Evolutionary conservation across 2,797 vertebrate species (phyloP), one percentile per base, ranked within the genome.

Genomic region (Phoebastria nigripes): DNA sequence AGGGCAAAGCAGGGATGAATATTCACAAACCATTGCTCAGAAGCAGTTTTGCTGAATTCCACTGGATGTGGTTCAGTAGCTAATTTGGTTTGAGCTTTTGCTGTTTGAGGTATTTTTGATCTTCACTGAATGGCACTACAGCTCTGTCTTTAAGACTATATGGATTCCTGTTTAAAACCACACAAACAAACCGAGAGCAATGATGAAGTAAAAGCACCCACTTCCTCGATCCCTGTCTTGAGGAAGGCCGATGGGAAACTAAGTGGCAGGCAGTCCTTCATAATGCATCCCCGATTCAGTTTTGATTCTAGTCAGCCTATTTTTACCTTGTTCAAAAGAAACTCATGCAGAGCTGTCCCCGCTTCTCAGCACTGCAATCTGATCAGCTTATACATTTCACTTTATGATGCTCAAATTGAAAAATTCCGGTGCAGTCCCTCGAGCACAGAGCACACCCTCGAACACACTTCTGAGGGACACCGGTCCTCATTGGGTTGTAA

Each of bases 31-130:
- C 33, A 66, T 9, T 76, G 16, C 33, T 79, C 77, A 77, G 70
- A 93, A 89, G 21, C 8, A 86, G 8, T 77, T 81, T 78, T 66
- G 25, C 37, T 55, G 33, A 73, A 55, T 62, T 69, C 25, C 1
- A 4, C 29, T 72, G 66, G 41, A 88, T 76, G 79, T 85, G 29
- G 33, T 61, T 90, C 49, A 37, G 52, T 61, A 25, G 67, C 46
- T 91, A 66, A 46, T 72, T 76, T 56, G 6, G 19, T 78, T 93
- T 87, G 72, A 69, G 33, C 56, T 94, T 83, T 69, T 72, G 24
- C 56, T 37, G 20, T 82, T 77, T 51, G 86, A 87, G 70, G 66
- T 37, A 79, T 66, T 94, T 93, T 74, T 82, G 51, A 49, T 82
- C 67, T 66, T 72, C 41, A 37, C 21, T 52, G 61, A 81, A 52